Conservation (phyloP, 2,113 vertebrate genomes). For the Mus pahari region DNA sequence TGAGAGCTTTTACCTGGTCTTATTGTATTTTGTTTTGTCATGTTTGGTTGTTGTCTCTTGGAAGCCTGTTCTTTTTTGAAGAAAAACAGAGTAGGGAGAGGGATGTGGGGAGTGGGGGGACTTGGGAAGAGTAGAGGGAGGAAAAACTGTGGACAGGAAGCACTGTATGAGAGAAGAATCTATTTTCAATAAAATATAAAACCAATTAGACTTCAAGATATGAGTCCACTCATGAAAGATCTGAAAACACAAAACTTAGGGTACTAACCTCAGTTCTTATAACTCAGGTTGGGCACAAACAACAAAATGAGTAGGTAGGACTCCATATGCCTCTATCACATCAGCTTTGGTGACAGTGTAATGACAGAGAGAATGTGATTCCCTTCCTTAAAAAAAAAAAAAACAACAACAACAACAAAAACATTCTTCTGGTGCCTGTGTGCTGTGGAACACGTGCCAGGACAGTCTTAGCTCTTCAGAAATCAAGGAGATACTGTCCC, state of each 20-base stretch:
- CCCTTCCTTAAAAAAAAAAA: background rate
- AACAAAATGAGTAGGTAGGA: background rate
- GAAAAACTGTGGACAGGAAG: background rate
- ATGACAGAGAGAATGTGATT: background rate
- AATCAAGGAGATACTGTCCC: background rate
- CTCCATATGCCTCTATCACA: background rate
- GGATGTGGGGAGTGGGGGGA: background rate
- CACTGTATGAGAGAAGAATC: background rate
- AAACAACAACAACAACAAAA: too few species aligned
- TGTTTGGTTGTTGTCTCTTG: background rate
- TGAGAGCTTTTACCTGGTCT: background rate
- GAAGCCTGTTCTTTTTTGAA: background rate
- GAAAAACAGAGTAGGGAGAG: background rate
- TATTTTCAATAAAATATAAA: background rate
- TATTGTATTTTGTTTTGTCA: background rate
- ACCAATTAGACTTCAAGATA: slow-evolving; percentile 7
- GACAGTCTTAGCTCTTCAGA: background rate
- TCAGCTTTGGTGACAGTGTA: background rate
- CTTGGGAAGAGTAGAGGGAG: background rate
- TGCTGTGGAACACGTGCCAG: background rate
- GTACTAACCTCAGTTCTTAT: background rate
- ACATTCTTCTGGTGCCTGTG: background rate
- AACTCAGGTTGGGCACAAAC: background rate
- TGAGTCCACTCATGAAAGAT: background rate
- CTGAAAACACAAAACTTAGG: background rate